phyloP scores from a whole-genome alignment of 2,113 vertebrate genomes.

The Calyptomena viridis region DNA sequence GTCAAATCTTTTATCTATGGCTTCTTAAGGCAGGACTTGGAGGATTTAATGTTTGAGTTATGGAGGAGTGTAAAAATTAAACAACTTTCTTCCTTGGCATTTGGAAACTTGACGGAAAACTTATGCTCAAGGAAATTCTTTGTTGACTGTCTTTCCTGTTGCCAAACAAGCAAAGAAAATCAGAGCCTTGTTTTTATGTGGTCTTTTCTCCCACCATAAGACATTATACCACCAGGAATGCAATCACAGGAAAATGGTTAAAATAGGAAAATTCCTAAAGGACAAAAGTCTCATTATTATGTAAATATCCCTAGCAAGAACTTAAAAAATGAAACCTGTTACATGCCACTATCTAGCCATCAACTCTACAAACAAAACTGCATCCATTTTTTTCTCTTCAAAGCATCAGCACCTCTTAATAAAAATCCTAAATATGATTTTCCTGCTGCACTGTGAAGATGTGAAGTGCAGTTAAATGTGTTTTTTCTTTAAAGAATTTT shows the following conservation, averaged over 20 bases:
- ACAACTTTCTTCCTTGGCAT: not conserved
- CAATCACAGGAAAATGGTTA: not conserved
- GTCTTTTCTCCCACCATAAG: not conserved
- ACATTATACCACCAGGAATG: not conserved
- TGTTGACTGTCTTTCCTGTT: not conserved
- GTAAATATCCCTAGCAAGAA: not conserved
- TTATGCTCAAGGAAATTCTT: not conserved
- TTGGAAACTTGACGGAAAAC: slow-evolving; percentile 18
- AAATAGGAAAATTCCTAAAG: not conserved
- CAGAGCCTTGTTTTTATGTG: not conserved
- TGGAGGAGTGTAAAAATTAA: slow-evolving; percentile 22
- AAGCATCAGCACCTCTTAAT: not conserved
- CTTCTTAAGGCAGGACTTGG: slow-evolving; percentile 6
- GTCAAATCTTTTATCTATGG: slow-evolving; percentile 45
- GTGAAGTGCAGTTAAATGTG: not conserved
- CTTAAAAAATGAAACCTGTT: not conserved
- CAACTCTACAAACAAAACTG: not conserved
- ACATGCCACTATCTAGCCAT: not conserved
- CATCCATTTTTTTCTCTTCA: not conserved
- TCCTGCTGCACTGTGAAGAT: not conserved
- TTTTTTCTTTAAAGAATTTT: not conserved
- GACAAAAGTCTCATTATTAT: not conserved
- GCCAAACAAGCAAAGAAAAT: not conserved
- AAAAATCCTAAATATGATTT: not conserved
- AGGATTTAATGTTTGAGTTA: slow-evolving; percentile 1